Conservation (phyloP, 2,113 vertebrate species). For the Rhizomys pruinosus region DNA sequence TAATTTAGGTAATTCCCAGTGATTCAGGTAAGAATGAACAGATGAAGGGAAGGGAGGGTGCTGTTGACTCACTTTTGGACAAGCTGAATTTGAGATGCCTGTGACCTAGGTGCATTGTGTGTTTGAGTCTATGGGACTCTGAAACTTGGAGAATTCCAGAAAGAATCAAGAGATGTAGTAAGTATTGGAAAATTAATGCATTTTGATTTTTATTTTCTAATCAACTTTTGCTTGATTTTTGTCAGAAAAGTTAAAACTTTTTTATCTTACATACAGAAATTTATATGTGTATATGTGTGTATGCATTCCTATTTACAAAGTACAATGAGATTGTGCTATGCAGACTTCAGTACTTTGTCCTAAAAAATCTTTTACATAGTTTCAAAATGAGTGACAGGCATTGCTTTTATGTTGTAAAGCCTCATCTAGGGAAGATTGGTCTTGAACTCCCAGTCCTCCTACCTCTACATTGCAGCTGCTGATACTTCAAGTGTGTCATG, state of each 20-base stretch:
- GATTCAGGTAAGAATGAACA: background rate
- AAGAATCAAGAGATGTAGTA: background rate
- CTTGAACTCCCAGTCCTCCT: background rate
- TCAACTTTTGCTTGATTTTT: constrained; percentile 3
- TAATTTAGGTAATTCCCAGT: constrained; percentile 27
- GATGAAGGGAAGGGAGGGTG: background rate
- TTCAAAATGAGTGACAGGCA: constrained; percentile 15
- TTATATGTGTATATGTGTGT: background rate
- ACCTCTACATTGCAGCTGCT: background rate
- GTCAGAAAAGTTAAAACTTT: background rate
- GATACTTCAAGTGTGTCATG: background rate
- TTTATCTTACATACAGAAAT: background rate
- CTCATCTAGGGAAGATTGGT: background rate
- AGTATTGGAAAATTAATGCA: background rate
- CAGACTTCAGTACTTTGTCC: background rate
- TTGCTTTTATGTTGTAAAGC: background rate
- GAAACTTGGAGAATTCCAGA: background rate
- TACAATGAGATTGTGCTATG: background rate
- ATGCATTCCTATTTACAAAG: background rate
- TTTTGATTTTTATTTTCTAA: background rate
- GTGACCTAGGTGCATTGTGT: background rate
- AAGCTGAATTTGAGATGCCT: constrained; percentile 5
- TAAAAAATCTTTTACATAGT: constrained; percentile 30
- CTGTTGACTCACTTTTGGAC: constrained; percentile 1
- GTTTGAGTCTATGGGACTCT: background rate